Conservation (phyloP, 2,888 invertebrate genomes). For the Acanthosepion lycidas region DNA sequence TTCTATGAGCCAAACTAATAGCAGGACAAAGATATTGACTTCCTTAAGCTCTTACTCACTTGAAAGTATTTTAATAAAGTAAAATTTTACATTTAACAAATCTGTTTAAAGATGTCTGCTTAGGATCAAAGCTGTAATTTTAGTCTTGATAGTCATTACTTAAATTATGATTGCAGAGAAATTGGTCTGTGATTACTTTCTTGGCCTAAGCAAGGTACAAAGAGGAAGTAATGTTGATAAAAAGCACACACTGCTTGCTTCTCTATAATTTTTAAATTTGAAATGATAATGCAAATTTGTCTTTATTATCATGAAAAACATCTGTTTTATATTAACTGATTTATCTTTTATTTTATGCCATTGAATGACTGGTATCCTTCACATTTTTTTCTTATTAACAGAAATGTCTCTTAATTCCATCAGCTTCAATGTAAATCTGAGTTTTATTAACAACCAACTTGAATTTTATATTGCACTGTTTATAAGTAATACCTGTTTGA, state of each 20-base stretch:
- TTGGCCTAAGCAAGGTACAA: neutral
- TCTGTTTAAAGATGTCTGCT: neutral
- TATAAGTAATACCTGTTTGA: no score
- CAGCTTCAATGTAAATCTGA: no score
- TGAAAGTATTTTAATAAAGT: neutral
- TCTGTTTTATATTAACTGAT: neutral
- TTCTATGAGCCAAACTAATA: neutral
- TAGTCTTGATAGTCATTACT: neutral
- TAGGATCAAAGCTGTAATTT: neutral
- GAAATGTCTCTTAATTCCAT: no score
- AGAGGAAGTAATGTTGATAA: neutral
- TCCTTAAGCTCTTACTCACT: neutral
- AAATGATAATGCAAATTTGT: neutral
- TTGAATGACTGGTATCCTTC: neutral
- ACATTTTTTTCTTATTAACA: neutral
- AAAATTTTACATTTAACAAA: neutral
- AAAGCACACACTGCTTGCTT: neutral
- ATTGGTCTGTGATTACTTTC: slow-evolving; percentile 18
- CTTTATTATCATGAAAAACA: neutral
- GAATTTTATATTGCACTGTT: no score
- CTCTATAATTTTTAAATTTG: neutral
- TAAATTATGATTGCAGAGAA: neutral
- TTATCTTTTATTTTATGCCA: neutral
- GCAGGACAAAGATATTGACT: neutral
- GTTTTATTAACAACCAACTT: no score